Base-by-base conservation (phyloP, 23 tunicate species). In the Diplosoma virens region DNA sequence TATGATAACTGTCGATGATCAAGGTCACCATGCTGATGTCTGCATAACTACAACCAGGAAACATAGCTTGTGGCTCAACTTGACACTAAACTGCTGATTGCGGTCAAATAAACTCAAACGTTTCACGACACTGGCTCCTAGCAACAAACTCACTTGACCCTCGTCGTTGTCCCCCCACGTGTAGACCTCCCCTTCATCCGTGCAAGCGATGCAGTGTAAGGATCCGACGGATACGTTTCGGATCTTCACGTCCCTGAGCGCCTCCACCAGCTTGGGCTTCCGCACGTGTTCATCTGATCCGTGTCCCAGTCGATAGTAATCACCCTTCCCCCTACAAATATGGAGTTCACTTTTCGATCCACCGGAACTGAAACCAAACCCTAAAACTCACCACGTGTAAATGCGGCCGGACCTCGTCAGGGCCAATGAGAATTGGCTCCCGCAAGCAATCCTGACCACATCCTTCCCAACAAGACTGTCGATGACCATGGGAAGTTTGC, bases 141-240 rank as follows among this genome's bases (percentile, higher is more conserved):
- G 6, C 65, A 7, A 6, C 25, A 16, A 55, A 58, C 81, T 21
- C 66, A 89, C 96, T 85, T 91, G 97, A 45, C 97, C 97, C 27
- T 91, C 97, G 30, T 91, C 97, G 32, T 91, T 91, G 63, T 91
- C 97, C 7, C 97, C 97, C 97, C 97, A 91, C 16, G 97, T 71
- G 33, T 80, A 91, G 37, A 91, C 92, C 14, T 75, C 87, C 0
- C 97, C 97, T 25, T 85, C 86, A 3, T 91, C 92, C 0, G 86
- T 64, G 45, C 82, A 74, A 11, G 73, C 97, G 45, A 91, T 70
- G 67, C 86, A 80, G 54, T 91, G 97, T 35, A 91, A 47, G 3
- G 97, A 85, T 6, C 97, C 97, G 0, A 89, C 90, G 0, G 97
- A 45, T 3, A 85, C 83, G 9, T 85, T 83, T 26, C 60, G 37